Evolutionary conservation across 2,888 invertebrate genomes (phyloP), one percentile per base, ranked within the genome.

Genomic region (Euclidia mi): DNA sequence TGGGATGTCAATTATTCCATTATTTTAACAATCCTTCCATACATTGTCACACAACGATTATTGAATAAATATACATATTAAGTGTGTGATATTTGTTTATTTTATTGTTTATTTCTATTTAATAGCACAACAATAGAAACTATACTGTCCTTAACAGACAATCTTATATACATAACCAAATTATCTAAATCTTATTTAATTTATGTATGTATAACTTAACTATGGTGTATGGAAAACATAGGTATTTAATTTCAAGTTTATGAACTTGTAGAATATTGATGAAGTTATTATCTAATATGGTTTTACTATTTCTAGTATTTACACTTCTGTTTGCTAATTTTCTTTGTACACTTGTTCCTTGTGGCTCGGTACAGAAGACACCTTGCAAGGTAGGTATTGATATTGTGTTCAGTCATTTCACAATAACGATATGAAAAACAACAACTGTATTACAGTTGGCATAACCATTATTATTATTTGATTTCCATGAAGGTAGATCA

Each of bases 41-140:
- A 86, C 83, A 83, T 87, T 87, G 87, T 81, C 71, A 82, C 81
- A 81, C 79, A 78, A 72, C 37, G 46, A 43, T 59, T 56, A 63
- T 45, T 65, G 55, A 66, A 61, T 76, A 72, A 73, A 76, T 59
- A 72, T 73, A 55, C 64, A 59, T 73, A 40, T 69, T 69, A 73
- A 69, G 70, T 69, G 62, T 69, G 66, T 49, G 56, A 43, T 53
- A 62, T 53, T 35, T 71, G 65, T 64, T 63, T 65, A 55, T 47
- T 62, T 66, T 58, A 56, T 46, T 61, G 55, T 49, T 51, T 38
- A 48, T 18, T 20, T 29, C 31, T 17, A 52, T 49, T 51, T 38
- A 48, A 20, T 20, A 34, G 34, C 29, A 50, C 48, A 58, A 42
- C 40, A 40, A 51, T 45, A 50, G 43, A 29, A 51, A 49, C 41